Percentiles rank a stretch among this genome's conserved stretches.
phyloP scores from a whole-genome alignment of 2,113 vertebrate species.

The Gymnarchus niloticus region DNA sequence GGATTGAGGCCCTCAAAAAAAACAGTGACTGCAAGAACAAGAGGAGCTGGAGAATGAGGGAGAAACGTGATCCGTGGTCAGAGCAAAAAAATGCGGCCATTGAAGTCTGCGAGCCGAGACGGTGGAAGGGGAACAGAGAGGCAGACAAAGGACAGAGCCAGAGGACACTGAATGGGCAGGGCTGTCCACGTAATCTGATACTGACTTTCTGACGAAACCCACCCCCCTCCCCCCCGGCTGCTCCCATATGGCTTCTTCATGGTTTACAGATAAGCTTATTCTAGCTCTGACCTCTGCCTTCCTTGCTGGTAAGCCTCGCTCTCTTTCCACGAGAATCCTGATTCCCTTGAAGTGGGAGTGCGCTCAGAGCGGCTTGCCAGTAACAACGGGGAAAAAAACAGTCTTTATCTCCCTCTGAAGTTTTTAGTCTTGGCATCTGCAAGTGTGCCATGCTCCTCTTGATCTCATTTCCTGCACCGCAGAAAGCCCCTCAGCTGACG shows the following conservation, averaged over 20 bases:
- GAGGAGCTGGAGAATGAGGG: background rate
- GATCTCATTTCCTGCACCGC: background rate
- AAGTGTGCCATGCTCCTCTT: background rate
- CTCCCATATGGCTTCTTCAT: constrained; percentile 10
- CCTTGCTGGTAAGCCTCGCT: too few species aligned
- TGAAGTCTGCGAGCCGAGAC: background rate
- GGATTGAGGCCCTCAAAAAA: background rate
- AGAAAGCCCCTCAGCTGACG: background rate
- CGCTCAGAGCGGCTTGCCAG: too few species aligned
- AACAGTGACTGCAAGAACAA: background rate
- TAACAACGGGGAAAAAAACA: background rate
- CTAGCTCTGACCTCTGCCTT: background rate
- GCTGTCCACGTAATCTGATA: constrained; percentile 43
- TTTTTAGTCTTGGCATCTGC: background rate
- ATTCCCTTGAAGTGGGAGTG: too few species aligned
- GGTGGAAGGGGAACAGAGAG: constrained; percentile 14
- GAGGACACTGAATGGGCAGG: constrained; percentile 23
- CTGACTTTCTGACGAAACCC: constrained; percentile 39
- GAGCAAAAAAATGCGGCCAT: background rate
- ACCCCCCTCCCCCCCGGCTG: background rate
- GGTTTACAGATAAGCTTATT: background rate
- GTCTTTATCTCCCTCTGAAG: background rate
- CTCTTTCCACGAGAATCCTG: too few species aligned
- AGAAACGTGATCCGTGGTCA: background rate
- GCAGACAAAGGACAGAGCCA: constrained; percentile 21